Conservation (phyloP, 2,113 vertebrate species). For the Mastomys natalensis region DNA sequence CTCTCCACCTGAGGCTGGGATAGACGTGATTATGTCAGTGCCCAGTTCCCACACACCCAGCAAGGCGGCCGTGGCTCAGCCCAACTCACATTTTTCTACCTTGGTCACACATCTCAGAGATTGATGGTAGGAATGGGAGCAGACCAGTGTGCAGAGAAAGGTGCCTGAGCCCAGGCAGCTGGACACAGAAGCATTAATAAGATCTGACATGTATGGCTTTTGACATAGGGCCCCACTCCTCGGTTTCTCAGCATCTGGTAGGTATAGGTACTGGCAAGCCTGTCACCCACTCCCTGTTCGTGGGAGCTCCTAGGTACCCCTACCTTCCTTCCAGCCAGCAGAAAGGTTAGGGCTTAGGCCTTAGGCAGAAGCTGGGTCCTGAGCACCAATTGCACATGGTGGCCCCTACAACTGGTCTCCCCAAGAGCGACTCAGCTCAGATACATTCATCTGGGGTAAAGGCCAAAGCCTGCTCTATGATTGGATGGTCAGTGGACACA, state of each 20-base stretch:
- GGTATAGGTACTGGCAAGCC: background rate
- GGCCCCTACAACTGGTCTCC: background rate
- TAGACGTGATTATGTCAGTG: background rate
- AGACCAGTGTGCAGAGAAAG: background rate
- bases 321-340: background rate
- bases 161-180: rapidly evolving
- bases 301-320: background rate
- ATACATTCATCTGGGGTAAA: background rate
- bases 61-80: background rate
- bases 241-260: background rate
- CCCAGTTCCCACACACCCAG: background rate
- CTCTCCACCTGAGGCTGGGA: background rate
- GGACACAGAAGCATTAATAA: background rate
- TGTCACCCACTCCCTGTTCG: background rate
- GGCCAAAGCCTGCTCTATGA: background rate
- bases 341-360: background rate
- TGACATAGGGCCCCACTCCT: rapidly evolving
- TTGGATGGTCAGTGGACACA: background rate
- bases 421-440: background rate
- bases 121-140: background rate
- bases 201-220: background rate
- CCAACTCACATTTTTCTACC: background rate
- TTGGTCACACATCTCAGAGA: background rate
- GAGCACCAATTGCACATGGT: background rate
- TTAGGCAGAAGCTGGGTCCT: too few species aligned